Conservation (phyloP, 2,888 invertebrate species). For the Agrilus cyanescens region DNA sequence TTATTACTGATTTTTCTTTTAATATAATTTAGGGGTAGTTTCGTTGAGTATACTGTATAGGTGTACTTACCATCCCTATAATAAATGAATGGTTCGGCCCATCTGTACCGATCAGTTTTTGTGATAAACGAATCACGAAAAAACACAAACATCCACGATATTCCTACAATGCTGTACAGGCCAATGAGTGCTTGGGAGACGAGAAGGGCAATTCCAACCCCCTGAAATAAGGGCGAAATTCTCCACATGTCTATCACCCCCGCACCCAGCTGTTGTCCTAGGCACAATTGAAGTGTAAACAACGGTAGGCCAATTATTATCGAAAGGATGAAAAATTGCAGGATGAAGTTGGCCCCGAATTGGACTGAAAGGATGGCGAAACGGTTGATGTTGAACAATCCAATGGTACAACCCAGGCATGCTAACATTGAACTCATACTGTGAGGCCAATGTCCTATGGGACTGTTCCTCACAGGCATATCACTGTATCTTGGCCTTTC, state of each 20-base stretch:
- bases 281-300: constrained; percentile 70
- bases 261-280: constrained; percentile 73
- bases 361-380: constrained; percentile 78
- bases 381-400: constrained; percentile 78
- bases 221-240: constrained; percentile 84
- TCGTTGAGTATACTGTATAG: constrained; percentile 18
- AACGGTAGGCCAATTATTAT: constrained; percentile 60
- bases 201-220: constrained; percentile 74
- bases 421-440: constrained; percentile 69
- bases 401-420: constrained; percentile 73
- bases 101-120: constrained; percentile 63
- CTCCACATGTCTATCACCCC: constrained; percentile 90
- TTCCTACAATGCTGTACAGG: constrained; percentile 74
- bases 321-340: constrained; percentile 78
- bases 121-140: constrained; percentile 79
- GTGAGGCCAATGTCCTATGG: constrained; percentile 54
- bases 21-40: constrained; percentile 8
- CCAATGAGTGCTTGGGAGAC: constrained; percentile 71
- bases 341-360: constrained; percentile 79
- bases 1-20: too few relatives aligned
- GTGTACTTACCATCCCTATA: constrained; percentile 51
- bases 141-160: constrained; percentile 87
- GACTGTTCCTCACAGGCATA: constrained; percentile 40
- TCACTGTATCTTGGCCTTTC: constrained; percentile 36
- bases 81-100: constrained; percentile 63